Evolutionary conservation across 2,888 invertebrate genomes (phyloP), one percentile per base, ranked within the genome.

Genomic region (Yponomeuta malinellus): DNA sequence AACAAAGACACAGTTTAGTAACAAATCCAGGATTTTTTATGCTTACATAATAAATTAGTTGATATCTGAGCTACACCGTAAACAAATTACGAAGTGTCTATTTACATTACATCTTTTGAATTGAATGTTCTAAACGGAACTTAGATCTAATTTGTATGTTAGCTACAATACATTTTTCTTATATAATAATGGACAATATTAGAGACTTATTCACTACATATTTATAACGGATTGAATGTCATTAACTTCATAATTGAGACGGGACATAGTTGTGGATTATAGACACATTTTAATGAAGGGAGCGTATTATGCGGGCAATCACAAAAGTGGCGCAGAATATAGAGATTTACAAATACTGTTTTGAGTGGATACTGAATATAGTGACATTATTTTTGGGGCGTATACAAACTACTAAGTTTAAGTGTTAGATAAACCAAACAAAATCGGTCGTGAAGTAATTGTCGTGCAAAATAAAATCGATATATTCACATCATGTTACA

Each of bases 401-500:
- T 65, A 69, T 69, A 59, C 59, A 69, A 31, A 48, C 48, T 29
- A 69, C 69, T 59, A 79, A 59, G 52, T 59, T 59, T 59, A 59
- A 15, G 52, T 59, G 52, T 15, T 59, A 59, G 52, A 12, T 12
- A 15, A 15, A 59, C 15, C 6, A 59, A 59, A 15, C 4, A 59
- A 59, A 59, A 43, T 15, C 52, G 52, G 52, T 59, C 52, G 12
- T 9, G 52, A 15, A 5, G 15, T 15, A 15, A 15, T 78, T 75
- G 81, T 79, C 79, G 72, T 77, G 75, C 82, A 15, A 59, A 59
- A 59, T 59, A 59, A 65, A 65, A 67, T 43, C 67, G n/a, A n/a
- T 85, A 83, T 86, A 87, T 85, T 85, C 83, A 89, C 85, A 86
- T 81, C 79, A 80, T 83, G 89, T 90, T 89, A 88, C 89, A 85